phyloP scores from a whole-genome alignment of 2,113 vertebrate genomes.

The Acanthochromis polyacanthus region DNA sequence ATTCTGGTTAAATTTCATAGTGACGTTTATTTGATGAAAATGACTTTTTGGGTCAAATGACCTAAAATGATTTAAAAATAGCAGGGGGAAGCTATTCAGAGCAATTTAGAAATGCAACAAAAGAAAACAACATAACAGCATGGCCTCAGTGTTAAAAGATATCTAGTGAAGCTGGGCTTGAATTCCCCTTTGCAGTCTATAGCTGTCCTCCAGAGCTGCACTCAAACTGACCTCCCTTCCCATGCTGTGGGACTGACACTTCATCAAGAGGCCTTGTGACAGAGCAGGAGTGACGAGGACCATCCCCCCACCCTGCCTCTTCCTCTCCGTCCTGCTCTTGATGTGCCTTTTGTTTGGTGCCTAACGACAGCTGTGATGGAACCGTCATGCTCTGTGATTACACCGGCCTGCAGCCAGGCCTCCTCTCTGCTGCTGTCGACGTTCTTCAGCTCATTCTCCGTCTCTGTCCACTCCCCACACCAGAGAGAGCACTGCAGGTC shows the following conservation, averaged over 20 bases:
- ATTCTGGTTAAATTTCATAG: too few relatives aligned
- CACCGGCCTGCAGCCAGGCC: slow-evolving; percentile 59
- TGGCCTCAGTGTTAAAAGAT: neutral
- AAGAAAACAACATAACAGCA: neutral
- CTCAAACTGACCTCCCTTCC: slow-evolving; percentile 48
- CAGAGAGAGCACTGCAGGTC: slow-evolving; percentile 38
- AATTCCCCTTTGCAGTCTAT: neutral
- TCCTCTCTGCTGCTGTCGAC: slow-evolving; percentile 25
- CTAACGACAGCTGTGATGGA: slow-evolving; percentile 83
- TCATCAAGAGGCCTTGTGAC: slow-evolving; percentile 65
- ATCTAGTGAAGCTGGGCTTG: neutral
- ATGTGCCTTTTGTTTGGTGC: slow-evolving; percentile 75
- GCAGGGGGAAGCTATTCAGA: too few relatives aligned
- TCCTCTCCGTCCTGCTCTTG: slow-evolving; percentile 58
- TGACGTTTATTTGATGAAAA: too few relatives aligned
- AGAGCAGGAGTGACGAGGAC: slow-evolving; percentile 58
- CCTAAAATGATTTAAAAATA: too few relatives aligned
- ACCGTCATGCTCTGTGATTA: slow-evolving; percentile 81
- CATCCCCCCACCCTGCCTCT: slow-evolving; percentile 33
- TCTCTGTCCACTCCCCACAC: slow-evolving; percentile 38
- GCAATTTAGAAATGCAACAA: neutral
- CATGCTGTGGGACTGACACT: slow-evolving; percentile 61
- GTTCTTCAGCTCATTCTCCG: slow-evolving; percentile 9
- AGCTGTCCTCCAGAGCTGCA: slow-evolving; percentile 35
- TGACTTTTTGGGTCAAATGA: too few relatives aligned